Percentiles rank a stretch among this genome's conserved stretches.
These are phyloP conservation scores for Agrochola lychnidis DNA, from an alignment of 2,888 invertebrate species.

Conservation along the genomic window DNA sequence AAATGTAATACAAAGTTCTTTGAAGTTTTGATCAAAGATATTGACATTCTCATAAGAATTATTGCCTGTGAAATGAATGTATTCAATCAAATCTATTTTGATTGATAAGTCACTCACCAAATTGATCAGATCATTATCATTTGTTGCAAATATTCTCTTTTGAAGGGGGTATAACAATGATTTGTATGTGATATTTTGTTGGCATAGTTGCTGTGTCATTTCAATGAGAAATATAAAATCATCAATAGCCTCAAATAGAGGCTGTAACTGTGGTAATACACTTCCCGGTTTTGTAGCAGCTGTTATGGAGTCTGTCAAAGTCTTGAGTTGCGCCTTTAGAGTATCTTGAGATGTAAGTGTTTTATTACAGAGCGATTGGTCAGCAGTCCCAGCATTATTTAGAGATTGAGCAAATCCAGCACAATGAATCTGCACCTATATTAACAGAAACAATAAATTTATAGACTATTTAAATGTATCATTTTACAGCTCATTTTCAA, in stretches of 20 bases:
- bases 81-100: slow-evolving; percentile 86
- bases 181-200: slow-evolving; percentile 78
- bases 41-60: slow-evolving; percentile 78
- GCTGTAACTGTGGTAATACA: slow-evolving; percentile 74
- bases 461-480: neutral
- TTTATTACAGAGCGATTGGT: slow-evolving; percentile 62
- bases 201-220: slow-evolving; percentile 76
- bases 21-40: slow-evolving; percentile 79
- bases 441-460: slow-evolving; percentile 18
- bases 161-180: slow-evolving; percentile 80
- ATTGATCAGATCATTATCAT: slow-evolving; percentile 69
- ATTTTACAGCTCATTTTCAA: neutral
- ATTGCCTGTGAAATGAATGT: slow-evolving; percentile 82
- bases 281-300: slow-evolving; percentile 69
- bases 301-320: slow-evolving; percentile 70
- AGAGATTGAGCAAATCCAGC: slow-evolving; percentile 60
- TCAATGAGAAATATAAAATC: slow-evolving; percentile 78
- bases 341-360: slow-evolving; percentile 78
- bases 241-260: slow-evolving; percentile 80
- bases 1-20: slow-evolving; percentile 82
- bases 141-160: slow-evolving; percentile 75
- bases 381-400: slow-evolving; percentile 44
- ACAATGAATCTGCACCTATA: slow-evolving; percentile 62
- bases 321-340: slow-evolving; percentile 77
- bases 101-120: slow-evolving; percentile 79